Conservation (phyloP, 2,113 vertebrate species). For the Erpornis zantholeuca region DNA sequence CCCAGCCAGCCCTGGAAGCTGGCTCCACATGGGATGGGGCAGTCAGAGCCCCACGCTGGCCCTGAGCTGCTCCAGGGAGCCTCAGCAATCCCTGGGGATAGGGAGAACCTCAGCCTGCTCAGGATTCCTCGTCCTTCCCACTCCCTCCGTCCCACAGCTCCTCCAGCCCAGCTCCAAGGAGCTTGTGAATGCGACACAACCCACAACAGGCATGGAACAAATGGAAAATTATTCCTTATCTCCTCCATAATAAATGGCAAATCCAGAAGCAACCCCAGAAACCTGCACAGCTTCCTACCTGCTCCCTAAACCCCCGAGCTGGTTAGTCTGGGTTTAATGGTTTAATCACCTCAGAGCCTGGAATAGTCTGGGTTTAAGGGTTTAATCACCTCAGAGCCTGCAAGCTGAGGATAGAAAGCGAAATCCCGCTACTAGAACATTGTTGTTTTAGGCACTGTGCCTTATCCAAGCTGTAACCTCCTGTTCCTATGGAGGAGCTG, state of each 20-base stretch:
- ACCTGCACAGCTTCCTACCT: not conserved
- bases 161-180: not conserved
- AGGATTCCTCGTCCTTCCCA: not conserved
- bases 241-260: not conserved
- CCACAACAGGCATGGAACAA: not conserved
- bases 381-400: not conserved
- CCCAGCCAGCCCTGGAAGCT: not conserved
- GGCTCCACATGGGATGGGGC: not conserved
- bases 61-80: not conserved
- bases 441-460: not conserved
- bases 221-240: not conserved
- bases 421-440: not conserved
- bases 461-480: not conserved
- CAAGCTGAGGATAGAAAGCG: not conserved
- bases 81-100: not conserved
- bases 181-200: fast-evolving
- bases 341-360: not conserved
- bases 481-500: not conserved
- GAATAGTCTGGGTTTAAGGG: not conserved
- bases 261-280: not conserved
- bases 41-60: not conserved
- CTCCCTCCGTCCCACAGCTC: not conserved
- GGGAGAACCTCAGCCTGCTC: not conserved
- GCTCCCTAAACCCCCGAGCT: not conserved
- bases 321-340: not conserved